These are phyloP conservation scores for Gnatocerus cornutus DNA, from an alignment of 2,888 invertebrate genomes.

Conservation along the genomic window DNA sequence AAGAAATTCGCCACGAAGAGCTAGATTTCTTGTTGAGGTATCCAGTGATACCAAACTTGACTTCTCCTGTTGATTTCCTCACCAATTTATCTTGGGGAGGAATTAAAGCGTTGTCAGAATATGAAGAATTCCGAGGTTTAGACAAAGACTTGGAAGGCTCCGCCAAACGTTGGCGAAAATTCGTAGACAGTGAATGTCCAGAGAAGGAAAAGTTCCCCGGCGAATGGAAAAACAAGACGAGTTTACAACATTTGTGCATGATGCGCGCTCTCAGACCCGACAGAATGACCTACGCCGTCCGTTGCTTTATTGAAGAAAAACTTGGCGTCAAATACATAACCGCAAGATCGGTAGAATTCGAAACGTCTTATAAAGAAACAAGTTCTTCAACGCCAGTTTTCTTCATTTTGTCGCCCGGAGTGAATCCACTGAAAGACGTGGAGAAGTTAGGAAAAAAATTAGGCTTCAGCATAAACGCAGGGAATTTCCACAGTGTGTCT, in stretches of 20 bases:
- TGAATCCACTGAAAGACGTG: constrained; percentile 95
- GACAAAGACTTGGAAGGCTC: constrained; percentile 95
- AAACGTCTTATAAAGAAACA: constrained; percentile 90
- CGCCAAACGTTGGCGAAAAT: constrained; percentile 93
- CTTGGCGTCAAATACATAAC: constrained; percentile 88
- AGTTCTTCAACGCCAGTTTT: constrained; percentile 90
- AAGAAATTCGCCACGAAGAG: constrained; percentile 83
- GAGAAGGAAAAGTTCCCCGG: constrained; percentile 96
- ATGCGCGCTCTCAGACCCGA: constrained; percentile 94
- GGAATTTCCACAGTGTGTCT: constrained; percentile 94
- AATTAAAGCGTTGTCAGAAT: constrained; percentile 83
- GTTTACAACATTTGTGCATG: constrained; percentile 91
- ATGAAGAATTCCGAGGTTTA: constrained; percentile 87
- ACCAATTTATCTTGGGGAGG: constrained; percentile 91
- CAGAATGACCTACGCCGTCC: constrained; percentile 95
- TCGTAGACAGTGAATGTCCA: constrained; percentile 92
- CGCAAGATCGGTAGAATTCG: constrained; percentile 85
- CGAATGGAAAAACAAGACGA: constrained; percentile 94
- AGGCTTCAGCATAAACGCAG: constrained; percentile 85
- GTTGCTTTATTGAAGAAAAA: constrained; percentile 91
- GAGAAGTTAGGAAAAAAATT: constrained; percentile 88
- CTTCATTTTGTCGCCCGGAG: constrained; percentile 95
- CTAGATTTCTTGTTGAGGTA: constrained; percentile 91
- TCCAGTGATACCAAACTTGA: constrained; percentile 83
- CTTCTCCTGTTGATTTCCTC: constrained; percentile 88